These are phyloP conservation scores for Chloroceryle inda DNA, from an alignment of 2,797 vertebrate genomes.

Conservation along the genomic window DNA sequence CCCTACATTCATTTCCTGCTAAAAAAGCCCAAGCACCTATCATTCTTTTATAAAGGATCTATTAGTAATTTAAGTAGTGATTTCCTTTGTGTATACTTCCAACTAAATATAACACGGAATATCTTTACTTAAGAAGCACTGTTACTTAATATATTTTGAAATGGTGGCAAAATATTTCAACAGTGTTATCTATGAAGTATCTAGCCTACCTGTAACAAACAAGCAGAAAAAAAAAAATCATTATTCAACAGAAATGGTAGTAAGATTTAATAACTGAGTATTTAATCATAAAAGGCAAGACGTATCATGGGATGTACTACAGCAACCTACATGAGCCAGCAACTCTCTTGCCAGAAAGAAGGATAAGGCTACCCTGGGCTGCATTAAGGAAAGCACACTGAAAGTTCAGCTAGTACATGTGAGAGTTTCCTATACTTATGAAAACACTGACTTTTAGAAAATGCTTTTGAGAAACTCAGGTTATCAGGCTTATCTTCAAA, in stretches of 20 bases:
- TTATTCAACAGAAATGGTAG: not conserved
- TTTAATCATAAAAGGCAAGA: not conserved
- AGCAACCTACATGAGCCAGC: not conserved
- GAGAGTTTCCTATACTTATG: not conserved
- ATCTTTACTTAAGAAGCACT: not conserved
- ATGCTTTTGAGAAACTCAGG: not conserved
- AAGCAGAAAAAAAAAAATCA: not conserved
- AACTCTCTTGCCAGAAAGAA: not conserved
- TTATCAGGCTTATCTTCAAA: not conserved
- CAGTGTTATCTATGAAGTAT: not conserved
- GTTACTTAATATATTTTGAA: not conserved
- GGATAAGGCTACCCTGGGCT: not conserved
- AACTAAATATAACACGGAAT: not conserved
- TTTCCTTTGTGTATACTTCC: not conserved
- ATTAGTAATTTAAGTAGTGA: not conserved
- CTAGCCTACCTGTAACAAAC: not conserved
- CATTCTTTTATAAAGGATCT: not conserved
- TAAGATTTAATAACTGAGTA: not conserved
- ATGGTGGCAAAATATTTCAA: not conserved
- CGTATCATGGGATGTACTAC: rapidly evolving
- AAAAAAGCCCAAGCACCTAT: not conserved
- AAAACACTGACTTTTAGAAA: not conserved
- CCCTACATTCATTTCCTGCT: not conserved
- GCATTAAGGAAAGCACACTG: not conserved
- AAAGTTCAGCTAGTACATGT: not conserved